phyloP scores from a whole-genome alignment of 2,113 vertebrate genomes.

The Brevimyrus niger region DNA sequence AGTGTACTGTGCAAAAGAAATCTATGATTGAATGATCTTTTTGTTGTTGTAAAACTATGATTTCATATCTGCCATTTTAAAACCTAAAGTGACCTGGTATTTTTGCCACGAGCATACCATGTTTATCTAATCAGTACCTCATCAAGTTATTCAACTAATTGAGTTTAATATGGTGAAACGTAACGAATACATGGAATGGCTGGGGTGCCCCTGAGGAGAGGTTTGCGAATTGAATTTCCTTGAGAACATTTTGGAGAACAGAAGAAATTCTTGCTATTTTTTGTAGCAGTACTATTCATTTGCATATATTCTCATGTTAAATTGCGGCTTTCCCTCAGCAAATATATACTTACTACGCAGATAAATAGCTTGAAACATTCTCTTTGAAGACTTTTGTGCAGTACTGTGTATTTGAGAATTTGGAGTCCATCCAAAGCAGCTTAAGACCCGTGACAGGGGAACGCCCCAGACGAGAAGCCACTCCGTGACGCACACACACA shows the following conservation, averaged over 20 bases:
- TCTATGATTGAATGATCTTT: background rate
- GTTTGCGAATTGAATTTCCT: background rate
- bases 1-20: background rate
- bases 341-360: background rate
- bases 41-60: background rate
- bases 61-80: background rate
- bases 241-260: background rate
- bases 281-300: background rate
- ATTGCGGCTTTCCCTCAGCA: background rate
- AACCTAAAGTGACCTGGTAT: background rate
- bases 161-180: background rate
- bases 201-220: background rate
- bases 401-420: background rate
- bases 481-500: background rate
- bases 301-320: background rate
- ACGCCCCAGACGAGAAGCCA: background rate
- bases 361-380: background rate
- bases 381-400: background rate
- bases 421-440: background rate
- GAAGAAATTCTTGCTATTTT: background rate
- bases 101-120: background rate
- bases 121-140: background rate
- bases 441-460: background rate
- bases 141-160: background rate
- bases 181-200: background rate